Conservation (phyloP, 30 jellyfish, hydroid and myxozoan genomes). For the Aurelia sp. region DNA sequence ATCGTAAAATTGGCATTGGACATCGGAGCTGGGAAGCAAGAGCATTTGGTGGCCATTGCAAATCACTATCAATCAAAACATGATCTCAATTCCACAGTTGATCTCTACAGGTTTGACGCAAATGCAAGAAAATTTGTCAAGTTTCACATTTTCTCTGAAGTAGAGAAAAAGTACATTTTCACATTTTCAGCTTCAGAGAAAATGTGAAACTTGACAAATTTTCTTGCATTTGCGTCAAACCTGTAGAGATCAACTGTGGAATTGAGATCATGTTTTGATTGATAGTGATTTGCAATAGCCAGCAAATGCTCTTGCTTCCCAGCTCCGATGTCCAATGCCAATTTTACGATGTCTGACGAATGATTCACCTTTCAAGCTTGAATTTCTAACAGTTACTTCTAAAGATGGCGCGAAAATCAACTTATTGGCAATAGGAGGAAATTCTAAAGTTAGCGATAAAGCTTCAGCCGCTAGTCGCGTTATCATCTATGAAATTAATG, state of each 20-base stretch:
- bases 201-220: constrained; percentile 29
- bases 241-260: constrained; percentile 70
- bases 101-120: constrained; percentile 41
- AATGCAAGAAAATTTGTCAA: constrained; percentile 21
- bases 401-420: neutral
- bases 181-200: constrained; percentile 28
- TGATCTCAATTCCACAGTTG: constrained; percentile 53
- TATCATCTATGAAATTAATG: constrained; percentile 49
- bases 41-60: constrained; percentile 62
- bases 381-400: constrained; percentile 16
- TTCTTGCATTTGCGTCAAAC: constrained; percentile 21
- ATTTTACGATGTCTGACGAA: constrained; percentile 46
- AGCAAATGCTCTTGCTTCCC: constrained; percentile 31
- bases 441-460: constrained; percentile 30
- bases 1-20: constrained; percentile 19
- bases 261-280: neutral
- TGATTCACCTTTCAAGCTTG: constrained; percentile 67
- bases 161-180: no score
- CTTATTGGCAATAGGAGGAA: constrained; percentile 55
- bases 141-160: constrained; percentile 23
- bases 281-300: constrained; percentile 54
- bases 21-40: neutral
- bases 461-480: neutral
- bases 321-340: neutral
- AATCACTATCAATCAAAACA: constrained; percentile 1